phyloP scores from a whole-genome alignment of 1,140 invertebrate genomes.

The Meloidogyne hapla region DNA sequence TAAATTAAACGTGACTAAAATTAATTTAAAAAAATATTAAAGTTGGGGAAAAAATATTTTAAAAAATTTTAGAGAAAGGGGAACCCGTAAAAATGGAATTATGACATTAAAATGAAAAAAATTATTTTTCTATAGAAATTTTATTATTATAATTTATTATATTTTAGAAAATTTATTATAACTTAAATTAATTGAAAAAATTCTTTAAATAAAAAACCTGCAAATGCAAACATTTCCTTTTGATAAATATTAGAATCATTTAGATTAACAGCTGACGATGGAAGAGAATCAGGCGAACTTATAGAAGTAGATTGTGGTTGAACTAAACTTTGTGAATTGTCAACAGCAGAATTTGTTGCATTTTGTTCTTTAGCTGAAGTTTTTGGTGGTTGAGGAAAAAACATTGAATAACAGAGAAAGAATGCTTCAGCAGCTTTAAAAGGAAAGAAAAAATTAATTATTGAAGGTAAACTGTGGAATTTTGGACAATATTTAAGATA shows the following conservation, averaged over 20 bases:
- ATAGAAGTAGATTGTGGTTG: neutral
- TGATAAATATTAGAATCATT: constrained; percentile 35
- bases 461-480: no score
- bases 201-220: constrained; percentile 26
- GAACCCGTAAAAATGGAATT: no score
- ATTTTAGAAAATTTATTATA: no score
- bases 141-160: no score
- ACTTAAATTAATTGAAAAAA: no score
- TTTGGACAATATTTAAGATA: no score
- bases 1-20: neutral
- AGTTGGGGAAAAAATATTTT: no score
- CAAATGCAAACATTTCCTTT: constrained; percentile 56
- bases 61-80: no score
- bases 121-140: no score
- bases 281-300: neutral
- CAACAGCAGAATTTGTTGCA: neutral
- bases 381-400: constrained; percentile 23
- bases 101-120: no score
- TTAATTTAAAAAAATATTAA: no score
- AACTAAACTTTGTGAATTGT: neutral
- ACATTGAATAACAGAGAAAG: constrained; percentile 55
- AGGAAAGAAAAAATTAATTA: neutral
- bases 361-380: neutral
- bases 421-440: constrained; percentile 73
- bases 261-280: constrained; percentile 74